A percentile compares a stretch with the other conserved stretches of the same genome.
Evolutionary conservation across 64 coral and sea anemone species (phyloP).

Genomic region (Dendrophyllia cribrosa): DNA sequence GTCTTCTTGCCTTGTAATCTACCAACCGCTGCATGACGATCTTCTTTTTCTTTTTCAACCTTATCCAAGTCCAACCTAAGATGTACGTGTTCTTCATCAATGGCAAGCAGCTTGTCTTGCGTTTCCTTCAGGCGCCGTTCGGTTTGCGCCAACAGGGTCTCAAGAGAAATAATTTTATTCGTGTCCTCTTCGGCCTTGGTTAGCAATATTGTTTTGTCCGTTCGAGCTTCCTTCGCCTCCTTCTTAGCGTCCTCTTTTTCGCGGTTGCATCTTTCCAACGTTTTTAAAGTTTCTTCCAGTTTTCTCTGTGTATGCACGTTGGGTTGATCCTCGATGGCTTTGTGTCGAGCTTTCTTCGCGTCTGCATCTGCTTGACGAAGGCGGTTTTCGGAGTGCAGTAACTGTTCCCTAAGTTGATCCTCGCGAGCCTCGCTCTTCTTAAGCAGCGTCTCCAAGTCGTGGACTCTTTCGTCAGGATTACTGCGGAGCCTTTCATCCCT

Average conservation of each 20-base stretch:
- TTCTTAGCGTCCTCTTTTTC: slow-evolving; percentile 85
- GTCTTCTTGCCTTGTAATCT: slow-evolving; percentile 14
- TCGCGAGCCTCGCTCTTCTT: slow-evolving; percentile 83
- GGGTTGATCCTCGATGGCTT: slow-evolving; percentile 69
- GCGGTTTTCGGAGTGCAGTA: slow-evolving; percentile 16
- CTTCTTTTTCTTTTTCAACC: slow-evolving; percentile 43
- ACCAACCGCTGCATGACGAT: background rate
- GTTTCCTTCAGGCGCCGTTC: slow-evolving; percentile 51
- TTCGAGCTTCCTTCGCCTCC: slow-evolving; percentile 73
- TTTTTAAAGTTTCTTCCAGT: slow-evolving; percentile 63
- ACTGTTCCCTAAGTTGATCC: slow-evolving; percentile 73
- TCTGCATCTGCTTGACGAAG: slow-evolving; percentile 56
- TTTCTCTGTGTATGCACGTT: slow-evolving; percentile 77
- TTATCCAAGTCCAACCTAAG: slow-evolving; percentile 34
- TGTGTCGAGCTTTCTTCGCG: slow-evolving; percentile 76
- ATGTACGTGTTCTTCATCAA: slow-evolving; percentile 83
- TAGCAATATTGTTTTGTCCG: slow-evolving; percentile 72
- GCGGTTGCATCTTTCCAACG: slow-evolving; percentile 54
- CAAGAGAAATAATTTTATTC: slow-evolving; percentile 73
- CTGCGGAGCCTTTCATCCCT: slow-evolving; percentile 13
- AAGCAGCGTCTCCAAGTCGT: slow-evolving; percentile 86
- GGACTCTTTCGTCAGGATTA: slow-evolving; percentile 38
- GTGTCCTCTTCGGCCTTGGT: slow-evolving; percentile 55
- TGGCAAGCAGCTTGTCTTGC: slow-evolving; percentile 81
- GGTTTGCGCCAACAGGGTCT: slow-evolving; percentile 76